Percentiles rank a stretch among this genome's conserved stretches.
phyloP scores from a whole-genome alignment of 2,797 vertebrate genomes.

The Gymnodraco acuticeps region DNA sequence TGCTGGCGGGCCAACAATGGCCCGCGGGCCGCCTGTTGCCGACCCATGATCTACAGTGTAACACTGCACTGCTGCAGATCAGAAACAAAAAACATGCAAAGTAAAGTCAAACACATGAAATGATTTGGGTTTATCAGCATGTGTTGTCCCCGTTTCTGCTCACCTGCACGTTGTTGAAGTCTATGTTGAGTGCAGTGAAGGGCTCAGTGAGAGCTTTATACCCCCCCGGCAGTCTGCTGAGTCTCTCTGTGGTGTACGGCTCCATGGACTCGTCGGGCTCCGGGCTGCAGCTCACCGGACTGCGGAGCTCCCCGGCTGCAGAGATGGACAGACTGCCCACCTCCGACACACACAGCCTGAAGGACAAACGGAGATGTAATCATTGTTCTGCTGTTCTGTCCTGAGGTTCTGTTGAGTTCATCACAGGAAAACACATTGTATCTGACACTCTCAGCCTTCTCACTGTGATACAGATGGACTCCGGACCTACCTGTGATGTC shows the following conservation, averaged over 20 bases:
- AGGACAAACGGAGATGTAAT: background rate
- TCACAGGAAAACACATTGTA: background rate
- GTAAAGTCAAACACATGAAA: conserved; percentile 3
- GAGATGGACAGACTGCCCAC: conserved; percentile 88
- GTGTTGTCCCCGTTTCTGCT: background rate
- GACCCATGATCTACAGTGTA: too few species aligned
- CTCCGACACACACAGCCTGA: conserved; percentile 86
- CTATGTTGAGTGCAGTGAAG: conserved; percentile 90
- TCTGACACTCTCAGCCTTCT: background rate
- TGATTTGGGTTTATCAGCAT: background rate
- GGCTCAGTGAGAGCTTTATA: conserved; percentile 89
- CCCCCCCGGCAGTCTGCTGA: conserved; percentile 91
- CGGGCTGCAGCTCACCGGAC: conserved; percentile 85
- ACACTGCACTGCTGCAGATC: background rate
- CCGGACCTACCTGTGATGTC: conserved; percentile 91
- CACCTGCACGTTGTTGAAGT: conserved; percentile 95
- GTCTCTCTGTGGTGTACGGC: conserved; percentile 97
- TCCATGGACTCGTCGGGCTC: conserved; percentile 90
- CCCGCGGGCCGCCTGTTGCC: too few species aligned
- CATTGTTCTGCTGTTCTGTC: background rate
- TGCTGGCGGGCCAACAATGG: too few species aligned
- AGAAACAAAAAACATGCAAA: background rate
- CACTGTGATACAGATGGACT: background rate
- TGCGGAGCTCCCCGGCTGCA: conserved; percentile 87
- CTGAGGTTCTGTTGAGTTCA: background rate